Base-by-base conservation (phyloP, 2,113 vertebrate species). In the Neodon shergylaensis region DNA sequence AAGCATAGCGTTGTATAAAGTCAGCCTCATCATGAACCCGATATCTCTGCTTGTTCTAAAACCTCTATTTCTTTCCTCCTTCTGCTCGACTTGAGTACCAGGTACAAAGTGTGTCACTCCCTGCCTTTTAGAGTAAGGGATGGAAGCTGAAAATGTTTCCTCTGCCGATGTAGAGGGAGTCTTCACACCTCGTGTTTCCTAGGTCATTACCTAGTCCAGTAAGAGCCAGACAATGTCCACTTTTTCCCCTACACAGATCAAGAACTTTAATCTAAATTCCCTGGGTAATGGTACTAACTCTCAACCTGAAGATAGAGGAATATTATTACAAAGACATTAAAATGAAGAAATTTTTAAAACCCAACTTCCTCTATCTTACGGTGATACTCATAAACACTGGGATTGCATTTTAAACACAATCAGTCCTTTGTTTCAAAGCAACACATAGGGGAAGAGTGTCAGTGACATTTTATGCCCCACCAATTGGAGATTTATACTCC, bases 351-450 rank as follows among this genome's bases (percentile, higher is more conserved):
- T 11, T 61, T 90, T 66, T 31, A 74, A 88, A 92, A 44, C 24
- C 3, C 52, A 92, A 76, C 3, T 36, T 44, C 31, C 26, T 81
- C 28, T 12, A 22, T n/a, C 31, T 24, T 70, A 22, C 36, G 9
- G 39, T 85, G 58, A 70, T 54, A 24, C 28, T 83, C 24, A 86
- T 9, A 89, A 26, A 22, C 49, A 84, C 6, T 84, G 11, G 81
- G 70, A n/a, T 79, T 83, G n/a, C 74, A 92, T 94, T 74, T 49
- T 47, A 54, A 84, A 74, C 28, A 65, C 63, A 79, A 66, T 78
- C 1, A 44, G 61, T 1, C 36, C 13, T 74, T 95, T 73, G 24
- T 26, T 73, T 78, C 68, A 81, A 92, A 24, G 4, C 11, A 42
- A 70, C 44, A 36, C 76, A 10, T 47, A 92, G 39, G 39, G 68